Evolutionary conservation across 1,140 invertebrate species (phyloP), one percentile per base, ranked within the genome.

Genomic region (Sycophaga agraensis): DNA sequence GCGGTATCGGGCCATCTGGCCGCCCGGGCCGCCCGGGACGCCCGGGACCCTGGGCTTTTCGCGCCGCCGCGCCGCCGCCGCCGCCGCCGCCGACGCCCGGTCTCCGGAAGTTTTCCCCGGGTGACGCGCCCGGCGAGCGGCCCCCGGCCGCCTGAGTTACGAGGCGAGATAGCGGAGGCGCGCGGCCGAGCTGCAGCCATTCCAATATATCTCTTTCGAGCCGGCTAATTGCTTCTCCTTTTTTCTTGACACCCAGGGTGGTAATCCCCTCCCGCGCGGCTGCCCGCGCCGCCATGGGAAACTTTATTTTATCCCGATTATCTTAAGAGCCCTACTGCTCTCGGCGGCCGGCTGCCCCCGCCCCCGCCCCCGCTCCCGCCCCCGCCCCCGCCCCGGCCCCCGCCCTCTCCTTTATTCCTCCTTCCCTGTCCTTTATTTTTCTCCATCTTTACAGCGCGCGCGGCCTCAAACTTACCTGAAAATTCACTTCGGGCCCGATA

Each of bases 161-260:
- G 51, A 61, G n/a, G 49, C 22, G 19, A 59, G 57, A 51, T n/a
- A n/a, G n/a, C n/a, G n/a, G n/a, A n/a, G n/a, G 28, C 28, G 4
- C 28, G 4, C 28, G 5, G 5, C 28, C 28, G 11, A 4, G 4
- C 28, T 31, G 16, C 50, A 57, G 64, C 59, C 64, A 66, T 67
- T 66, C 65, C 66, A 72, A 73, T 73, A 73, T 72, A 73, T 73
- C 60, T 73, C 64, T 63, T 57, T 68, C 57, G 66, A 59, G 61
- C 63, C 65, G 62, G 70, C 72, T 76, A 76, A 76, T 76, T 76
- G 73, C 54, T 63, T 63, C 48, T 63, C 48, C 34, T 63, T 63
- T 63, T 63, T 58, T 63, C 48, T 63, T 63, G 40, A 63, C 61
- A 71, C 68, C 66, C 60, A 64, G 59, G 64, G 63, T 61, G 61